Conservation (phyloP, 2,113 vertebrate genomes). For the Percopsis transmontana region DNA sequence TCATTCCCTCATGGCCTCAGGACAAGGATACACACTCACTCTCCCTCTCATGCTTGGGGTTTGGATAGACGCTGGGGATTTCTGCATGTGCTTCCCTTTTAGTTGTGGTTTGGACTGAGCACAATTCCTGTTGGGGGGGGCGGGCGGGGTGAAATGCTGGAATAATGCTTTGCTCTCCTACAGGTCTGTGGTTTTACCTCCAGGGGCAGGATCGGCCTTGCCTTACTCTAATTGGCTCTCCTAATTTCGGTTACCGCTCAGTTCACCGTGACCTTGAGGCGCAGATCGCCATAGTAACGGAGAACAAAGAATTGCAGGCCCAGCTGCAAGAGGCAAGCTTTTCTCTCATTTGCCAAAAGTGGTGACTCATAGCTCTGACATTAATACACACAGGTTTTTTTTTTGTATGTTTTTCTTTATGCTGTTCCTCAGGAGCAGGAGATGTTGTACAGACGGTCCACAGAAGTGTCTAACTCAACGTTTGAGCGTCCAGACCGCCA, state of each 20-base stretch:
- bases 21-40: slow-evolving; percentile 58
- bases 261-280: slow-evolving; percentile 97
- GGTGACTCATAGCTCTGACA: slow-evolving; percentile 12
- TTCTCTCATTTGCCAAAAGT: neutral
- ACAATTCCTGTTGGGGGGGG: slow-evolving; percentile 37
- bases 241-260: slow-evolving; percentile 96
- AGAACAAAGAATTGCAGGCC: slow-evolving; percentile 86
- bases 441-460: slow-evolving; percentile 84
- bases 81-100: slow-evolving; percentile 63
- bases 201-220: slow-evolving; percentile 87
- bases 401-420: slow-evolving; percentile 11
- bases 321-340: slow-evolving; percentile 88
- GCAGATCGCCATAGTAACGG: slow-evolving; percentile 93
- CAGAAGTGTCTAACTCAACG: slow-evolving; percentile 82
- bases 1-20: slow-evolving; percentile 47
- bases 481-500: slow-evolving; percentile 88
- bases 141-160: neutral
- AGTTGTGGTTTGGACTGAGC: slow-evolving; percentile 57
- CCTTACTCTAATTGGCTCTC: slow-evolving; percentile 95
- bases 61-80: slow-evolving; percentile 63
- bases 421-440: slow-evolving; percentile 85
- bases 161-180: slow-evolving; percentile 12
- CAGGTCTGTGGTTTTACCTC: slow-evolving; percentile 97
- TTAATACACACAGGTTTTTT: slow-evolving; percentile 18
- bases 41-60: slow-evolving; percentile 54